These are phyloP conservation scores for Propithecus coquereli DNA, from an alignment of 2,113 vertebrate species.

Conservation along the genomic window DNA sequence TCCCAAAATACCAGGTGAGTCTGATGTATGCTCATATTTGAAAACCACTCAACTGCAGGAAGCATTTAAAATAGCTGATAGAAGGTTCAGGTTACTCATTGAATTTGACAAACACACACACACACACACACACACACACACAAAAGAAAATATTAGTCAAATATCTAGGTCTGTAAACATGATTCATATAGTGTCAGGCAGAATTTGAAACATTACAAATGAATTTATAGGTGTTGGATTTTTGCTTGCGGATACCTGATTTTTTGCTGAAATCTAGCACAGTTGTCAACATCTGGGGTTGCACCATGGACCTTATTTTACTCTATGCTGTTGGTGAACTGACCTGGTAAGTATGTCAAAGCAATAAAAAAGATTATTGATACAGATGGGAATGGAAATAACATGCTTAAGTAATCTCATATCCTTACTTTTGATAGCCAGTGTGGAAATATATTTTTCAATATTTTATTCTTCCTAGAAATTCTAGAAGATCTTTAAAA, in stretches of 20 bases:
- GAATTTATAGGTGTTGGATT: not conserved
- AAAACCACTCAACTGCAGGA: accelerated
- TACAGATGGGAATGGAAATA: not conserved
- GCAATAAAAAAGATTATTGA: not conserved
- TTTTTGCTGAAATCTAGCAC: not conserved
- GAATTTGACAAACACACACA: not conserved
- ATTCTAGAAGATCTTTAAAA: not conserved
- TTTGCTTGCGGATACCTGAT: not conserved
- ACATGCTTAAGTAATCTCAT: not conserved
- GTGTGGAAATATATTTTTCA: not conserved
- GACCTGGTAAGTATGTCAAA: not conserved
- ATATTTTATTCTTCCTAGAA: not conserved
- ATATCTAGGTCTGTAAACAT: not conserved
- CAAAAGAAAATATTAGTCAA: not conserved
- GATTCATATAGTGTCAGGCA: not conserved
- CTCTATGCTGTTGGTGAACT: not conserved
- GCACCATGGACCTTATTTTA: not conserved
- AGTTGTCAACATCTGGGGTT: not conserved
- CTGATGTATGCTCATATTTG: not conserved
- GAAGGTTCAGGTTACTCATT: not conserved
- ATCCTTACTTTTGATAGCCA: not conserved
- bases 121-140: too few species aligned
- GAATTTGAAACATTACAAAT: not conserved
- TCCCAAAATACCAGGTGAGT: not conserved
- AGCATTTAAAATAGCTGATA: not conserved